A percentile compares a stretch with the other conserved stretches of the same genome.
phyloP scores from a whole-genome alignment of 2,888 invertebrate genomes.

The Sarcophaga caerulescens region DNA sequence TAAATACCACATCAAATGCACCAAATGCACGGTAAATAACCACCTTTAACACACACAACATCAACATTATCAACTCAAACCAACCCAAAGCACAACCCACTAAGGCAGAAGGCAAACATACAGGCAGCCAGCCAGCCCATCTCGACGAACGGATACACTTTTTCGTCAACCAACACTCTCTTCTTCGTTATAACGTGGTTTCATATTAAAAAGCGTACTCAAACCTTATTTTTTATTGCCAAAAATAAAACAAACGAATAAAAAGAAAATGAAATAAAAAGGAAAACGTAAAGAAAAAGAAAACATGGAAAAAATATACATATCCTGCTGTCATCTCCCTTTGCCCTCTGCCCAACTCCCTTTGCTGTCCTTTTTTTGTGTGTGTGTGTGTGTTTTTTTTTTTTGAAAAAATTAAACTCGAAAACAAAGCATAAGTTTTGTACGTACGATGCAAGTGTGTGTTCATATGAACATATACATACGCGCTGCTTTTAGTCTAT shows the following conservation, averaged over 20 bases:
- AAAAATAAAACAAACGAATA: slow-evolving; percentile 29
- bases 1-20: slow-evolving; percentile 68
- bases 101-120: no score
- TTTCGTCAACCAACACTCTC: slow-evolving; percentile 29
- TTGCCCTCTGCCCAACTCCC: background rate
- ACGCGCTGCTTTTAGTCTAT: slow-evolving; percentile 61
- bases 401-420: background rate
- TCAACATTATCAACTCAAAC: background rate
- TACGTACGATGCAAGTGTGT: slow-evolving; percentile 6
- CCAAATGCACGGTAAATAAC: slow-evolving; percentile 55
- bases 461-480: slow-evolving; percentile 26
- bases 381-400: background rate
- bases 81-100: background rate
- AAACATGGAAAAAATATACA: slow-evolving; percentile 13
- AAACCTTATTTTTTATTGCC: slow-evolving; percentile 45
- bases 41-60: slow-evolving; percentile 52
- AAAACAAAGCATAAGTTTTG: slow-evolving; percentile 29
- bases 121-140: background rate
- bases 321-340: background rate
- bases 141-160: slow-evolving; percentile 3
- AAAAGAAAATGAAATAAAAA: slow-evolving; percentile 16
- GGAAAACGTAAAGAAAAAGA: slow-evolving; percentile 52
- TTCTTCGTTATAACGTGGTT: background rate
- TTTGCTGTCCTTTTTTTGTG: background rate
- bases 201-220: slow-evolving; percentile 39